Evolutionary conservation across 92 coral and sea anemone species (phyloP), one percentile per base, ranked within the genome.

Genomic region (Porites divaricata): DNA sequence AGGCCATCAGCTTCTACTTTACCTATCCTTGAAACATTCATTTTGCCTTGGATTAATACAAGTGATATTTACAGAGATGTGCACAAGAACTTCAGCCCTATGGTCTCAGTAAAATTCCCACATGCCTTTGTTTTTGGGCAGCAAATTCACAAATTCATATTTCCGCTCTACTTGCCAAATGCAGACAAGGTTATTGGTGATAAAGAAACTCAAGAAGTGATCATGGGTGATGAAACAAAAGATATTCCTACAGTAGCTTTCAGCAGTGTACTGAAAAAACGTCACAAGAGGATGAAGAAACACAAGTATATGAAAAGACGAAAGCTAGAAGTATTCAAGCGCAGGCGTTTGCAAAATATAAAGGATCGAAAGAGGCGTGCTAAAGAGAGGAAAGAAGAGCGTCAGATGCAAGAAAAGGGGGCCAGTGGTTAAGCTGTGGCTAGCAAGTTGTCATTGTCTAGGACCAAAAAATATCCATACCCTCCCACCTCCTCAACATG

Each of bases 281-380:
- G 99, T 41, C 92, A 90, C 66, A 76, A 88, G 63, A 96, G 95
- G 83, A 96, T 96, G 99, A 96, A 96, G 80, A 89, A 92, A 59
- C 99, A 96, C 79, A 95, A 96, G 81, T 96, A 96, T 79, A 94
- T 88, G 83, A 96, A 96, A 87, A 81, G 99, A 49, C 90, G 99
- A 56, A 86, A 91, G 54, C 83, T 95, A 21, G 98, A 96, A 80
- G 89, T 92, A 74, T 96, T 90, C 83, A 96, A 95, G 86, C 90
- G 99, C 9, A 91, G 93, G 57, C 92, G 89, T 68, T 92, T 96
- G 53, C 88, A 95, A 70, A 91, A 95, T 78, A 80, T 96, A 67
- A 91, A 90, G 51, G 95, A 92, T 49, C 88, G 91, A 45, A 96
- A 95, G 83, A 86, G 78, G 56, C 89, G 88, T 72, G 84, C 80